Evolutionary conservation across 2,113 vertebrate species (phyloP), one percentile per base, ranked within the genome.

Genomic region (Amblyornis subalaris): DNA sequence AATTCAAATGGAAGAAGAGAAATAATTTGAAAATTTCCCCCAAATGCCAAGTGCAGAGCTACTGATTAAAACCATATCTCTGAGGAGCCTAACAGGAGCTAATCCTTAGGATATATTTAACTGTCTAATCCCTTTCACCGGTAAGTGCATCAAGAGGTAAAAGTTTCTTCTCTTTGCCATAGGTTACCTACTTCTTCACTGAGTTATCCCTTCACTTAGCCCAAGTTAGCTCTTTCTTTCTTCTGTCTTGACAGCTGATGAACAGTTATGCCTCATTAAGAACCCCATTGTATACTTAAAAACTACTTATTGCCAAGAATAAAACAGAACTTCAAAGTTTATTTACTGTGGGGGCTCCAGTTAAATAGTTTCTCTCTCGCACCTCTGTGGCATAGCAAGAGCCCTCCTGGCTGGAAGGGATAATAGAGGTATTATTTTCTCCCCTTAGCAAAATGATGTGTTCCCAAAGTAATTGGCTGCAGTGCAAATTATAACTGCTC

Each of bases 401-500:
- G 75, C 44, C 72, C 72, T 89, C 47, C 38, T 3, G 10, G 35
- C 48, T 88, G 73, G 54, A 25, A 60, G 48, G 12, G 61, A 31
- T 78, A 78, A 92, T 86, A 72, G 29, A 48, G 58, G 26, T 62
- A 64, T 85, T 93, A 50, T 90, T 86, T 90, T 93, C 84, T 95
- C 18, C 57, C 83, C 64, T n/a, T 69, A 95, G 94, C 93, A 90
- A 89, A 83, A 69, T 14, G 17, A 94, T 84, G 81, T 94, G 79
- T 71, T 94, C 83, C 91, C 92, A 28, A 95, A 88, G 92, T 95
- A 94, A 94, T 78, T 84, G 5, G 15, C 71, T 92, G 78, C 91
- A 95, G 95, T 90, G 93, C 96, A 98, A 97, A 97, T 96, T 95
- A 93, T 94, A 95, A 89, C 94, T 88, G 75, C 96, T 95, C 84